These are phyloP conservation scores for Anoura caudifer DNA, from an alignment of 2,113 vertebrate species.

Conservation along the genomic window DNA sequence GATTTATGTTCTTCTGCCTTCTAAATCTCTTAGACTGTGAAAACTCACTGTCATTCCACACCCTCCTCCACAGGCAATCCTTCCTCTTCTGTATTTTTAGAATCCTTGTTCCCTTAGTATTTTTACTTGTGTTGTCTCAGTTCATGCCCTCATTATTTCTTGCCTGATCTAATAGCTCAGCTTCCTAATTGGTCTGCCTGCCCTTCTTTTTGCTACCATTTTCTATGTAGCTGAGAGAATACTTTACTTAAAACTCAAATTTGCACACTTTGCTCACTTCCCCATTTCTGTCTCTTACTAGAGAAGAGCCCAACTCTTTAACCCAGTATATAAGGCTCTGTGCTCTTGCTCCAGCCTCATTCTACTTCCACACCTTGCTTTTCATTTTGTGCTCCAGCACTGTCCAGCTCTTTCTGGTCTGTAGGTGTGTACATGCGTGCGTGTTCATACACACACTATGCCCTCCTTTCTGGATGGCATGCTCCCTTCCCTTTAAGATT, in stretches of 20 bases:
- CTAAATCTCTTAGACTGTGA: not conserved
- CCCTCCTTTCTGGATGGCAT: not conserved
- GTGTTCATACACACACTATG: not conserved
- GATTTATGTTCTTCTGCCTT: not conserved
- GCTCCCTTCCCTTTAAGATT: not conserved
- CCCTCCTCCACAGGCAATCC: not conserved
- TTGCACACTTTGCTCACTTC: not conserved
- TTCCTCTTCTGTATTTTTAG: not conserved
- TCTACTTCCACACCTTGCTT: not conserved
- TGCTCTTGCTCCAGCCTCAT: not conserved
- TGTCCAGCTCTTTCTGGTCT: not conserved
- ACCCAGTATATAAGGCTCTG: not conserved
- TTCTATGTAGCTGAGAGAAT: slow-evolving; percentile 14
- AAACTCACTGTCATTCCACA: not conserved
- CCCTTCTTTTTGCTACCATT: not conserved
- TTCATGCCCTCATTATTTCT: slow-evolving; percentile 6
- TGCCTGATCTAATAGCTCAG: not conserved
- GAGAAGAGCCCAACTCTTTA: slow-evolving; percentile 14
- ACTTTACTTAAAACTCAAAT: slow-evolving; percentile 38
- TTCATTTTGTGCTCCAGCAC: not conserved
- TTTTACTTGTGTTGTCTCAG: not conserved
- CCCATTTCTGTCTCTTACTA: not conserved
- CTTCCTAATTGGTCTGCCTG: not conserved
- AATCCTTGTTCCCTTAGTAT: not conserved
- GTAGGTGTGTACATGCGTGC: not conserved